A percentile compares a stretch with the other conserved stretches of the same genome.
Conservation (phyloP, 2,113 vertebrate species). For the Phaethon lepturus region DNA sequence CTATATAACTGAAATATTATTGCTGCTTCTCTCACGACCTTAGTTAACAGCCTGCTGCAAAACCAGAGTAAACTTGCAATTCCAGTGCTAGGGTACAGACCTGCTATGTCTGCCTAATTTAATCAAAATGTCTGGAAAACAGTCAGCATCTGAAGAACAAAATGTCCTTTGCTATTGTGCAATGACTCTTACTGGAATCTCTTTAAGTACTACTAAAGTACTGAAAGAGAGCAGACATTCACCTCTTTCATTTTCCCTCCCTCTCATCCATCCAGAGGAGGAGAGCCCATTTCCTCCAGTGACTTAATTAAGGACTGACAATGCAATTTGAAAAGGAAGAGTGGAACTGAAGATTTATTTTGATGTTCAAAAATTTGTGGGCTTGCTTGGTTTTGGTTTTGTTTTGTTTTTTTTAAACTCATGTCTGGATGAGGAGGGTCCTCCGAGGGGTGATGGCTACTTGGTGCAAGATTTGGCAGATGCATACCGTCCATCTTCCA, state of each 20-base stretch:
- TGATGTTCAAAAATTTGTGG: neutral
- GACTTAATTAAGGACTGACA: constrained; percentile 32
- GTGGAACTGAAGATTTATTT: neutral
- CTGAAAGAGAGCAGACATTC: constrained; percentile 13
- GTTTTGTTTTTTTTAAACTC: neutral
- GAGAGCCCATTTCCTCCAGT: constrained; percentile 22
- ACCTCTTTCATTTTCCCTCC: neutral
- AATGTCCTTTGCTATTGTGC: neutral
- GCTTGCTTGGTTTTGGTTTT: neutral
- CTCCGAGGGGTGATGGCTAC: neutral
- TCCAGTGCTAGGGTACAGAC: neutral
- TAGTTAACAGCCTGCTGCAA: constrained; percentile 18
- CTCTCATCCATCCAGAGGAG: neutral
- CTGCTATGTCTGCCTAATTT: neutral
- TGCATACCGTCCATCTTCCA: neutral
- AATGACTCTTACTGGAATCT: neutral
- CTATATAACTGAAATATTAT: neutral
- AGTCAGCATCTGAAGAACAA: neutral
- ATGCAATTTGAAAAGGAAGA: neutral
- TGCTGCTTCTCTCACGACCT: neutral
- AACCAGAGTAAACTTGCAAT: neutral
- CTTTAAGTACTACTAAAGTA: neutral
- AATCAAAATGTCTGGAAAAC: constrained; percentile 20
- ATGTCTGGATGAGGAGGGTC: neutral
- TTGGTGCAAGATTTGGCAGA: neutral